phyloP scores from a whole-genome alignment of 2,113 vertebrate genomes.

The Mesocricetus auratus region DNA sequence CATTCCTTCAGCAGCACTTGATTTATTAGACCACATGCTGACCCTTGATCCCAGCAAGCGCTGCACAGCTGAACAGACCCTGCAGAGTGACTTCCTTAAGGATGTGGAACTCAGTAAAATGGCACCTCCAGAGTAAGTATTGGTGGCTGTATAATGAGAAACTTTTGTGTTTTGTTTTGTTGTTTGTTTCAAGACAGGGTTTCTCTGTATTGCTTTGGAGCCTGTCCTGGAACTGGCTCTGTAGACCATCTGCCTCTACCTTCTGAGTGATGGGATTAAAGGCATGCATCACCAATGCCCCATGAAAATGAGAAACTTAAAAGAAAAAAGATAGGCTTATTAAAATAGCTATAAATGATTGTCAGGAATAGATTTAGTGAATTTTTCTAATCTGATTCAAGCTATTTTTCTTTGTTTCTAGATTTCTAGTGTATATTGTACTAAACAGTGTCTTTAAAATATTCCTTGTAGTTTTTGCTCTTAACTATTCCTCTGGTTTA shows the following conservation, averaged over 20 bases:
- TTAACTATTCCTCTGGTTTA: background rate
- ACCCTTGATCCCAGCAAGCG: constrained; percentile 96
- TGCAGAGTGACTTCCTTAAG: constrained; percentile 95
- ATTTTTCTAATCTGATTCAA: constrained; percentile 48
- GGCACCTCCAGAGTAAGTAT: constrained; percentile 97
- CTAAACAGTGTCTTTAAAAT: constrained; percentile 35
- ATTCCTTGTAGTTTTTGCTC: constrained; percentile 42
- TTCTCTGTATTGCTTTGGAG: too few relatives aligned
- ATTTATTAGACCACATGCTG: constrained; percentile 98
- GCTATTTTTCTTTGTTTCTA: constrained; percentile 25
- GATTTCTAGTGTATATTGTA: background rate
- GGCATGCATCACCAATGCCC: too few relatives aligned
- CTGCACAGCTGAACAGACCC: constrained; percentile 96
- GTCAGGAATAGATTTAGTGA: constrained; percentile 12
- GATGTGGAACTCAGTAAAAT: constrained; percentile 97
- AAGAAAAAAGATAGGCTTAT: constrained; percentile 33
- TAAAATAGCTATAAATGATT: constrained; percentile 16
- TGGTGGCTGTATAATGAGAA: background rate
- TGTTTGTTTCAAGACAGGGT: too few relatives aligned
- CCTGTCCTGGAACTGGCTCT: too few relatives aligned
- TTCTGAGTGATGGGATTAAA: too few relatives aligned
- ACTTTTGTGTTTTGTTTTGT: too few relatives aligned
- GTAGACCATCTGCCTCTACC: too few relatives aligned
- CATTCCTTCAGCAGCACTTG: constrained; percentile 93
- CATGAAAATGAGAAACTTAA: constrained; percentile 41